Conservation (phyloP, 2,888 invertebrate species). For the Pantelozetes paolii region DNA sequence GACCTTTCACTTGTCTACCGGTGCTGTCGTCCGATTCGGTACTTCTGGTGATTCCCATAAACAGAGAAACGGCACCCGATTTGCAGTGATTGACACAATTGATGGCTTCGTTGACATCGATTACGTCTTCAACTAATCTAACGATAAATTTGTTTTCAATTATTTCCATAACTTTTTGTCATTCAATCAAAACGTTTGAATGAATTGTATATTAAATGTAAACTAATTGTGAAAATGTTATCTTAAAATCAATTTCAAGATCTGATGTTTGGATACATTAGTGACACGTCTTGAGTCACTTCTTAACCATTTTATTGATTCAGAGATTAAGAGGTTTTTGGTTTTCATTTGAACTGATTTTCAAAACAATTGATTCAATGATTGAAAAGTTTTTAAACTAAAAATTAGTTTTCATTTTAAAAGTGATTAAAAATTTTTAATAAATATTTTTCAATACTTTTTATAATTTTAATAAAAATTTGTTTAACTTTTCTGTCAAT, state of each 20-base stretch:
- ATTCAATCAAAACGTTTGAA: not conserved
- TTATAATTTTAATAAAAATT: too few species aligned
- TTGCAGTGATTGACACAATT: conserved; percentile 50
- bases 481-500: too few species aligned
- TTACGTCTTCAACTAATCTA: conserved; percentile 1
- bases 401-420: too few species aligned
- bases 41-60: conserved; percentile 76
- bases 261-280: not conserved
- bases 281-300: too few species aligned
- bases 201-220: not conserved
- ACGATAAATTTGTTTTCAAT: conserved; percentile 18
- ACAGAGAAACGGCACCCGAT: conserved; percentile 83
- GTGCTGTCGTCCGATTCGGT: conserved; percentile 38
- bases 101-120: conserved; percentile 35
- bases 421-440: too few species aligned
- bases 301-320: too few species aligned
- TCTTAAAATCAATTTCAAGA: not conserved
- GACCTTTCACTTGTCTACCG: conserved; percentile 63
- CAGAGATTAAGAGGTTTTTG: too few species aligned
- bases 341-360: too few species aligned
- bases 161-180: not conserved
- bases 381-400: too few species aligned
- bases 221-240: too few species aligned
- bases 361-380: too few species aligned
- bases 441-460: too few species aligned